Evolutionary conservation across 2,888 invertebrate species (phyloP).

Genomic region (Argyra leucocephala): DNA sequence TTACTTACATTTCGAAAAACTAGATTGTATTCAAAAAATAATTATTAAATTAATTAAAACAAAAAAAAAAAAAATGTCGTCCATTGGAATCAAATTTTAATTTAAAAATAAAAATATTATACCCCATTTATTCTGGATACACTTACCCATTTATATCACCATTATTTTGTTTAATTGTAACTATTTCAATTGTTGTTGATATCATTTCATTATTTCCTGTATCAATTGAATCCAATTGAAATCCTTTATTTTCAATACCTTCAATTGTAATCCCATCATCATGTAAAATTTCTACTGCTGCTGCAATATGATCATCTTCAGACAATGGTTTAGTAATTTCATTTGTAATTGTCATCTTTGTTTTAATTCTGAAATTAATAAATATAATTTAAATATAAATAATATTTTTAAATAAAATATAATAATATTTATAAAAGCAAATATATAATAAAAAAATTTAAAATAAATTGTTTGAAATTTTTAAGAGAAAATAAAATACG

Average conservation of each 20-base stretch:
- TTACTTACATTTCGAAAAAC: too few relatives aligned
- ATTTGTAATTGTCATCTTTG: background rate
- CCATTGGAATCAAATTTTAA: background rate
- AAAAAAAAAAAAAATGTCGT: too few relatives aligned
- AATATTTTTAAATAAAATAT: too few relatives aligned
- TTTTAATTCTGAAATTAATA: background rate
- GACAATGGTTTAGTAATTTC: background rate
- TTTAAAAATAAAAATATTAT: background rate
- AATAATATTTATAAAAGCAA: too few relatives aligned
- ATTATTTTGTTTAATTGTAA: background rate
- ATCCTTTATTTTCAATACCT: conserved; percentile 11
- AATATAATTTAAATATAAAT: too few relatives aligned
- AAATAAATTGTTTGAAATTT: too few relatives aligned
- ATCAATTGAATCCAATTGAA: conserved; percentile 10
- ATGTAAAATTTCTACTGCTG: background rate
- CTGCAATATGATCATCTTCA: background rate
- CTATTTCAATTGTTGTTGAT: background rate
- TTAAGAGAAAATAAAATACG: too few relatives aligned
- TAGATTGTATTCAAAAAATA: too few relatives aligned
- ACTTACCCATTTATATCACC: background rate
- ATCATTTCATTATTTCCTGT: background rate
- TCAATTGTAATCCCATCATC: background rate
- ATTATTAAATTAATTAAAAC: too few relatives aligned
- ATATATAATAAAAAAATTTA: too few relatives aligned
- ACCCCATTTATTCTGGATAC: background rate